Base-by-base conservation (phyloP, 1,140 invertebrate genomes). In the Sarcophaga peregrina region DNA sequence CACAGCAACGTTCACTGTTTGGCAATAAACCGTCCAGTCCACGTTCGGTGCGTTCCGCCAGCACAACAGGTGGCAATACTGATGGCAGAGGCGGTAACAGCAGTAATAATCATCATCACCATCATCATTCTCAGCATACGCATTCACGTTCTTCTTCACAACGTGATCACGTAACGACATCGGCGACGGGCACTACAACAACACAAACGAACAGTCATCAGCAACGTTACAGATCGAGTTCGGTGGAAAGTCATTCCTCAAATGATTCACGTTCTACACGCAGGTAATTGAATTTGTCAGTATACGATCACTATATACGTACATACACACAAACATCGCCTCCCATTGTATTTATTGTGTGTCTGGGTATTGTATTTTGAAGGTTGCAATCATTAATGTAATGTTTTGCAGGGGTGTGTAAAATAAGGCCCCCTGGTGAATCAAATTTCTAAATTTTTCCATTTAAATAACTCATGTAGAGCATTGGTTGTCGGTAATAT, bases 231-330 rank as follows among this genome's bases (percentile, higher is more conserved):
- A 87, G 91, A 78, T 92, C 92, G 47, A 92, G 91, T 72, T 96
- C 96, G 1, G 94, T 96, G 1, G 96, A 97, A 89, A 97, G 96
- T 87, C 96, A 96, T 89, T 96, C 95, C 88, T 96, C 95, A 20
- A 94, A 94, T 78, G 95, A 96, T 87, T 95, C 94, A 11, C 90
- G 93, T 80, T 94, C 93, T 0, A 94, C 93, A 87, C 92, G 93
- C 86, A 94, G 93, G 89, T 94, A 85, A 86, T 88, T 85, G 54
- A 73, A 62, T 74, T 81, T 81, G 52, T 81, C 80, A 62, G 52
- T 46, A 78, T 78, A 76, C n/a, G 62, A 78, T 78, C 47, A 78
- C 50, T 25, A 52, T 78, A 4, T 52, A 5, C 25, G 2, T 52
- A 52, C 13, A 52, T n/a, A n/a, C 50, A 52, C 13, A 52, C 5